Evolutionary conservation across 2,113 vertebrate species (phyloP), one percentile per base, ranked within the genome.

Genomic region (Silurus meridionalis): DNA sequence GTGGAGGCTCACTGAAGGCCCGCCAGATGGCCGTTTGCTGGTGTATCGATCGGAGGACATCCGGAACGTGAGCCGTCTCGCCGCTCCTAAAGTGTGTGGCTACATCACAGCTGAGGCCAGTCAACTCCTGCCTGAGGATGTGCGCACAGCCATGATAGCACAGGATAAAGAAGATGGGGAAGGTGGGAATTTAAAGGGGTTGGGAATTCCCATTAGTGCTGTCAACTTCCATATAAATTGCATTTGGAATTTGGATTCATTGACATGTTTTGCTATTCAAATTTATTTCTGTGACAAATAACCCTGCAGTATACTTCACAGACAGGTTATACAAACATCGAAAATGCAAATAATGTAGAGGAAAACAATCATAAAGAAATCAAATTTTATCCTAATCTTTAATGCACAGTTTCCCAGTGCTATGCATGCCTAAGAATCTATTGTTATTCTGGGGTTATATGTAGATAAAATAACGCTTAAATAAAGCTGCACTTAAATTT

Each of bases 41-140:
- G 92, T 96, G 60, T 99, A 99, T 91, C 97, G 96, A 91, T 97
- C 98, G 0, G 96, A 97, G 91, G 96, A 98, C 93, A 97, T 99
- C 91, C 95, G 94, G 91, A 97, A 98, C 90, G 92, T 98, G 83
- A 97, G 96, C 85, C 95, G 96, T 1, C 85, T 98, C 72, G 95
- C 96, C n/a, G 97, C 94, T 80, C 94, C 98, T 0, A 96, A 96
- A 82, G 96, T 99, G 37, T 99, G 98, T 78, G 97, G 97, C 81
- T 98, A 99, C 89, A 82, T 97, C 89, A 96, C 92, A 53, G 91
- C 94, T 0, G 92, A 95, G 0, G 90, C 94, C 66, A 87, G 90
- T 0, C 92, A 93, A 48, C 90, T 96, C 72, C 88, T 97, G 83
- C 95, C 96, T 0, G 89, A 95, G 82, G 84, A 92, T 2, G 8